Evolutionary conservation across 2,888 invertebrate species (phyloP), one percentile per base, ranked within the genome.

Genomic region (Machimus atricapillus): DNA sequence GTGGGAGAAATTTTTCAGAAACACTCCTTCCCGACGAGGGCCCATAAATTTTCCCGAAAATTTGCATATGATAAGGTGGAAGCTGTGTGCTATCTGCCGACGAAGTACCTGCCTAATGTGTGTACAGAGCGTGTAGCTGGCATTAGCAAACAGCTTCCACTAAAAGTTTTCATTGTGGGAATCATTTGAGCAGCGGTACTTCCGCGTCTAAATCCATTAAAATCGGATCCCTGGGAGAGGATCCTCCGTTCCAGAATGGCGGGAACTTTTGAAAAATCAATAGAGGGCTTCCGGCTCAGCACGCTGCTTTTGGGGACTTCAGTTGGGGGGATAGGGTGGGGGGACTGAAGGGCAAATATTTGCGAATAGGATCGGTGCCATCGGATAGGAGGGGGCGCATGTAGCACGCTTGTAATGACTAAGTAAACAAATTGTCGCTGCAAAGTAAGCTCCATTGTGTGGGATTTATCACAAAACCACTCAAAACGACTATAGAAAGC

Each of bases 391-490:
- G 27, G 52, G 81, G 34, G 16, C 16, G 14, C 52, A 27, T 81
- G 81, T 56, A 81, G 52, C 52, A 8, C 81, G 23, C 56, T 81
- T 81, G 81, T 81, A 81, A 81, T 81, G 52, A 81, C 81, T 52
- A 56, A 56, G 81, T 56, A 56, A 81, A 81, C 81, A 81, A 81
- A 81, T 81, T 81, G 81, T 56, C 81, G 31, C 31, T 52, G 56
- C 7, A 66, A 81, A 81, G 81, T 81, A 56, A 56, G 34, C 52
- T n/a, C 34, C 34, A 81, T 81, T 81, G 56, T 81, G 34, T 16
- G 16, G 56, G 52, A 81, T 81, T 81, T 81, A 81, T 56, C 81
- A 81, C 31, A 81, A 81, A 81, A 81, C 81, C 81, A 52, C 81
- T 52, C 16, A 81, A 81, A 56, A 56, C 31, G 52, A 56, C 81